These are phyloP conservation scores for Doris montereyensis DNA, from an alignment of 2,888 invertebrate species.

Conservation along the genomic window DNA sequence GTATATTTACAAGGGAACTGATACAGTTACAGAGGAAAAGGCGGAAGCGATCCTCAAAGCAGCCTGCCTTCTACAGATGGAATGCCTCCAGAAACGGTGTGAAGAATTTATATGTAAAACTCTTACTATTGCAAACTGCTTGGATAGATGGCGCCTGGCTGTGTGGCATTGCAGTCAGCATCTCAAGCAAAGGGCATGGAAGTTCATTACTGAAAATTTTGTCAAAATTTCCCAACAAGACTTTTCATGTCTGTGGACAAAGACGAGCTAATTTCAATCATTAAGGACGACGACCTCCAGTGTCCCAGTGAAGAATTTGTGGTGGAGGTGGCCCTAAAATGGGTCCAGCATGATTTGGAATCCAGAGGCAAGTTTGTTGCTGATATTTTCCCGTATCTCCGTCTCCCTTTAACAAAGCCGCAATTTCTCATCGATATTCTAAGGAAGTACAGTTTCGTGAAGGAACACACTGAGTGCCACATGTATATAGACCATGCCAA, in stretches of 20 bases:
- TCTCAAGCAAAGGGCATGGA: slow-evolving; percentile 79
- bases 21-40: slow-evolving; percentile 83
- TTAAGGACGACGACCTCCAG: slow-evolving; percentile 86
- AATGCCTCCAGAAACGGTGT: slow-evolving; percentile 85
- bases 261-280: slow-evolving; percentile 83
- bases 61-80: slow-evolving; percentile 88
- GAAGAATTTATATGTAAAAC: slow-evolving; percentile 82
- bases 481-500: slow-evolving; percentile 59
- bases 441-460: slow-evolving; percentile 49
- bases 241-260: slow-evolving; percentile 76
- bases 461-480: slow-evolving; percentile 51
- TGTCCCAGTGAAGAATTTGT: slow-evolving; percentile 84
- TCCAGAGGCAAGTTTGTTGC: slow-evolving; percentile 70
- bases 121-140: slow-evolving; percentile 84
- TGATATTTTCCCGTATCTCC: slow-evolving; percentile 45
- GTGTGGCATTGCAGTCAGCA: slow-evolving; percentile 81
- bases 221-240: slow-evolving; percentile 52
- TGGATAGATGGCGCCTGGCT: slow-evolving; percentile 87
- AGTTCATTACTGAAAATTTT: slow-evolving; percentile 77
- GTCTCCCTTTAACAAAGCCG: slow-evolving; percentile 55
- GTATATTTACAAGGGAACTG: slow-evolving; percentile 86
- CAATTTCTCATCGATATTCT: slow-evolving; percentile 52
- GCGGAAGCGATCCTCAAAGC: slow-evolving; percentile 82
- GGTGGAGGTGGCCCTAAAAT: slow-evolving; percentile 65
- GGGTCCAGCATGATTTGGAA: slow-evolving; percentile 79